Evolutionary conservation across 2,888 invertebrate species (phyloP).

Genomic region (Keiferia lycopersicella): DNA sequence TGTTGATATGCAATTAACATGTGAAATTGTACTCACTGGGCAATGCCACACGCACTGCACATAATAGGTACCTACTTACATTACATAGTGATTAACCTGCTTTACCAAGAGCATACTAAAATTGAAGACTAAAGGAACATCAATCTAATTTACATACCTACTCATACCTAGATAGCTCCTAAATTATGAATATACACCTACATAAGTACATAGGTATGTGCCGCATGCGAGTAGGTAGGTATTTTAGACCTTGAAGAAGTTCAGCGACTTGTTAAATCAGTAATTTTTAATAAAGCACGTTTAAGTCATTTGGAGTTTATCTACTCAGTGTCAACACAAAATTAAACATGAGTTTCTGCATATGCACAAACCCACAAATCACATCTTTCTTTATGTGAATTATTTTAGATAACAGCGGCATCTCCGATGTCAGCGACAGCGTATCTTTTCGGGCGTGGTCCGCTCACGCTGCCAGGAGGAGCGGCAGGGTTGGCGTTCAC

Average conservation of each 20-base stretch:
- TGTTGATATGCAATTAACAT: conserved; percentile 1
- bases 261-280: neutral
- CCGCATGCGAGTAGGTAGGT: neutral
- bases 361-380: neutral
- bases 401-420: conserved; percentile 56
- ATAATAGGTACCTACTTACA: no score
- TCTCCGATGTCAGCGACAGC: conserved; percentile 82
- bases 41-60: neutral
- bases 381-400: neutral
- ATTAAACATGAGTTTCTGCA: no score
- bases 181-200: neutral
- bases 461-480: conserved; percentile 88
- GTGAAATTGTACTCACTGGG: neutral
- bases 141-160: neutral
- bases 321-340: neutral
- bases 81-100: conserved; percentile 7
- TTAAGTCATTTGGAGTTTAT: neutral
- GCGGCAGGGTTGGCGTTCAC: conserved; percentile 89
- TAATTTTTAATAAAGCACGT: neutral
- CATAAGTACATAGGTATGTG: neutral
- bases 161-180: neutral
- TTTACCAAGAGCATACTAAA: neutral
- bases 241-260: no score
- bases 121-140: neutral
- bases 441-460: conserved; percentile 85